A percentile compares a stretch with the other conserved stretches of the same genome.
Conservation (phyloP, 92 coral and sea anemone genomes). For the Paramuricea clavata region DNA sequence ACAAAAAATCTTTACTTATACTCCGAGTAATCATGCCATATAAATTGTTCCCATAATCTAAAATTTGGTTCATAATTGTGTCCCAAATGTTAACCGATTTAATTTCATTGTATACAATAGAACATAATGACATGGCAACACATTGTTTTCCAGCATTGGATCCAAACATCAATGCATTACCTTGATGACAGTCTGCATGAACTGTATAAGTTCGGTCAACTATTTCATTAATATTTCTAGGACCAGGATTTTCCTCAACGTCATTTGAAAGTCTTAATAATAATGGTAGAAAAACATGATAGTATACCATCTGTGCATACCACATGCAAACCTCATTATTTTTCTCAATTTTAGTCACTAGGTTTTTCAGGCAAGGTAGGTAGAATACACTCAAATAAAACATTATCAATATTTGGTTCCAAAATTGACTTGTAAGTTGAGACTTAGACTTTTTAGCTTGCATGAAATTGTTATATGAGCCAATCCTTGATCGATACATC, state of each 20-base stretch:
- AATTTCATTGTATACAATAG: constrained; percentile 23
- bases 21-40: constrained; percentile 1
- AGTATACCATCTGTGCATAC: constrained; percentile 19
- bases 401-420: constrained; percentile 37
- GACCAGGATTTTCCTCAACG: constrained; percentile 46
- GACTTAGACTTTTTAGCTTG: neutral
- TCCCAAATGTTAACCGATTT: constrained; percentile 2
- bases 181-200: constrained; percentile 39
- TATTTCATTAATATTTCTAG: constrained; percentile 17
- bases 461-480: neutral
- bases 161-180: constrained; percentile 16
- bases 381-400: constrained; percentile 28
- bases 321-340: neutral
- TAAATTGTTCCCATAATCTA: constrained; percentile 25
- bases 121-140: constrained; percentile 16
- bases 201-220: constrained; percentile 11
- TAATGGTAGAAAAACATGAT: constrained; percentile 30
- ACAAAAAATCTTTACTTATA: constrained; percentile 24
- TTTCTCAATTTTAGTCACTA: neutral
- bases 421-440: constrained; percentile 20
- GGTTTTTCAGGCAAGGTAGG: constrained; percentile 20
- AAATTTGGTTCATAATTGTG: constrained; percentile 9
- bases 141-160: constrained; percentile 23
- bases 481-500: constrained; percentile 17
- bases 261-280: constrained; percentile 41